phyloP scores from a whole-genome alignment of 1,140 invertebrate species.

The Lysiphlebus fabarum region DNA sequence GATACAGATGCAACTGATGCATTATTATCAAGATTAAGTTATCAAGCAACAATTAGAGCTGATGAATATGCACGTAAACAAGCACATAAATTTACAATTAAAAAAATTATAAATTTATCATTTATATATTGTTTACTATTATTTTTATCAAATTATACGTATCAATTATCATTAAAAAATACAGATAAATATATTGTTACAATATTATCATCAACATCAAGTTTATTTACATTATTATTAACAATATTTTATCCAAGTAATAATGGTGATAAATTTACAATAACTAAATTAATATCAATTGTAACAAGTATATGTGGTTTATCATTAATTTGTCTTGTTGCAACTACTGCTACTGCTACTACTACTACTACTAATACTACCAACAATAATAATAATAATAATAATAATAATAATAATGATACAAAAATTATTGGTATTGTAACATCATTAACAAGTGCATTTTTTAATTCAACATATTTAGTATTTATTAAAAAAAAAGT shows the following conservation, averaged over 20 bases:
- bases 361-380: too few relatives aligned
- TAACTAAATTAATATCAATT: constrained; percentile 78
- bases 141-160: constrained; percentile 79
- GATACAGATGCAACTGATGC: constrained; percentile 81
- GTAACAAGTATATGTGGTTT: constrained; percentile 74
- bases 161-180: constrained; percentile 73
- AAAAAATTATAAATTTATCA: constrained; percentile 71
- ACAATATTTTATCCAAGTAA: constrained; percentile 78
- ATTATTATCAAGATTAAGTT: constrained; percentile 77
- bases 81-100: constrained; percentile 68
- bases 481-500: constrained; percentile 79
- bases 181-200: constrained; percentile 76
- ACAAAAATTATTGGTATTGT: constrained; percentile 69
- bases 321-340: constrained; percentile 72
- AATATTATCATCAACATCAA: constrained; percentile 78
- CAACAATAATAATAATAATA: constrained; percentile 61
- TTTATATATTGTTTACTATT: constrained; percentile 79
- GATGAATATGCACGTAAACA: constrained; percentile 65
- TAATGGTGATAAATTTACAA: constrained; percentile 72
- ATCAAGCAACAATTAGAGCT: constrained; percentile 73
- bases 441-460: constrained; percentile 75
- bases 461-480: constrained; percentile 81
- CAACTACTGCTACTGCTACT: too few relatives aligned
- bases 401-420: constrained; percentile 36
- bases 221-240: constrained; percentile 78